phyloP scores from a whole-genome alignment of 2,797 vertebrate genomes.

The Tauraco hartlaubi region DNA sequence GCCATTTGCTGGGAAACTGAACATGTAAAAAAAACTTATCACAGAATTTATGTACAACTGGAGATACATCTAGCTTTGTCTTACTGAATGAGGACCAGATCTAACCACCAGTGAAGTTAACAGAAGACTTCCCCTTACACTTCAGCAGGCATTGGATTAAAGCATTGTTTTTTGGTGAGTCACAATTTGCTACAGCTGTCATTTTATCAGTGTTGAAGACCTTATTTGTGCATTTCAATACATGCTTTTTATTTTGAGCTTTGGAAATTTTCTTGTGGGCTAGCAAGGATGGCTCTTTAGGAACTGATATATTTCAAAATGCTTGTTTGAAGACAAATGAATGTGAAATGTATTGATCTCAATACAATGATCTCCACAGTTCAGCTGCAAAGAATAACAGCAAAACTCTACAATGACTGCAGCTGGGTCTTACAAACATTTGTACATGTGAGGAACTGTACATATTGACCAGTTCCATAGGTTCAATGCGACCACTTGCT shows the following conservation, averaged over 20 bases:
- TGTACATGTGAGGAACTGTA: neutral
- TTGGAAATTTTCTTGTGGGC: neutral
- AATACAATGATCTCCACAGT: neutral
- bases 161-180: slow-evolving; percentile 60
- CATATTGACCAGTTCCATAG: neutral
- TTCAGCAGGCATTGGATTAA: slow-evolving; percentile 62
- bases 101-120: slow-evolving; percentile 42
- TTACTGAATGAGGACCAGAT: slow-evolving; percentile 43
- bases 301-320: neutral
- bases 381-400: neutral
- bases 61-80: slow-evolving; percentile 2
- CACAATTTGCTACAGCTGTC: slow-evolving; percentile 62
- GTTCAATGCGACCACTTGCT: neutral
- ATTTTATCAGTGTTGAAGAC: slow-evolving; percentile 45
- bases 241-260: neutral
- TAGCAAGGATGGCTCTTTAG: neutral
- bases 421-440: neutral
- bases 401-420: neutral
- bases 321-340: neutral
- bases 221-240: neutral
- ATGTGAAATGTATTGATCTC: neutral
- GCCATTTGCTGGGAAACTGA: neutral
- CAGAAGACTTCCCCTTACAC: slow-evolving; percentile 57
- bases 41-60: neutral
- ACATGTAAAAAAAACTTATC: neutral